phyloP scores from a whole-genome alignment of 1,140 invertebrate species.

The Mesaphorura yosii region DNA sequence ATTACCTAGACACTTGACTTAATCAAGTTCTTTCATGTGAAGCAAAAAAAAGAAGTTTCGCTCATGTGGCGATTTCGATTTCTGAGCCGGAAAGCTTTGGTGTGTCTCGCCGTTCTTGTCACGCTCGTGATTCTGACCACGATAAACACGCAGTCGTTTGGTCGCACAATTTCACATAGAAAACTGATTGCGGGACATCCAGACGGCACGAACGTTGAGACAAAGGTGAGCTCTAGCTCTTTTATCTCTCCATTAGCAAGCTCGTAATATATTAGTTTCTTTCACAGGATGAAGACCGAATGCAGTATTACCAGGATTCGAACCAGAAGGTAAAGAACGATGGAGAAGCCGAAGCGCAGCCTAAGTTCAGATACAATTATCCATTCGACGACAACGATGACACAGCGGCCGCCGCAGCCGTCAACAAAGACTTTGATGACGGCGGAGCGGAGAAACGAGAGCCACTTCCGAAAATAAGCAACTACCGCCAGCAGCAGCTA shows the following conservation, averaged over 20 bases:
- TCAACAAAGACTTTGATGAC: constrained; percentile 8
- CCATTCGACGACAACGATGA: constrained; percentile 28
- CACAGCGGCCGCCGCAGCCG: constrained; percentile 1
- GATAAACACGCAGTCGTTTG: neutral
- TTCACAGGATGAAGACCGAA: constrained; percentile 4
- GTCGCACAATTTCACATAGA: neutral
- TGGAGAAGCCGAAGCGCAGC: neutral
- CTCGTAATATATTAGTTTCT: neutral
- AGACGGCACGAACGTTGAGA: neutral
- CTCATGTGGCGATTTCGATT: too few relatives aligned
- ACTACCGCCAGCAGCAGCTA: neutral
- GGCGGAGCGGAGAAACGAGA: constrained; percentile 2
- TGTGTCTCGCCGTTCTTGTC: neutral
- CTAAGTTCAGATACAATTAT: constrained; percentile 2
- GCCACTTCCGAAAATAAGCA: neutral
- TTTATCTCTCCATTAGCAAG: neutral
- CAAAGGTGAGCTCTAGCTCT: neutral
- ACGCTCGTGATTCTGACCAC: neutral
- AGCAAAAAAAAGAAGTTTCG: too few relatives aligned
- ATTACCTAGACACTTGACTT: too few relatives aligned
- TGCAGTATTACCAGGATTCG: constrained; percentile 12
- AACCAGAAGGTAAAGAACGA: neutral
- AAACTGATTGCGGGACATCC: neutral
- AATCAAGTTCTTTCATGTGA: too few relatives aligned
- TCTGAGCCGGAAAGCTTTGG: neutral